Conservation (phyloP, 2,888 invertebrate genomes). For the Cataglyphis livida region DNA sequence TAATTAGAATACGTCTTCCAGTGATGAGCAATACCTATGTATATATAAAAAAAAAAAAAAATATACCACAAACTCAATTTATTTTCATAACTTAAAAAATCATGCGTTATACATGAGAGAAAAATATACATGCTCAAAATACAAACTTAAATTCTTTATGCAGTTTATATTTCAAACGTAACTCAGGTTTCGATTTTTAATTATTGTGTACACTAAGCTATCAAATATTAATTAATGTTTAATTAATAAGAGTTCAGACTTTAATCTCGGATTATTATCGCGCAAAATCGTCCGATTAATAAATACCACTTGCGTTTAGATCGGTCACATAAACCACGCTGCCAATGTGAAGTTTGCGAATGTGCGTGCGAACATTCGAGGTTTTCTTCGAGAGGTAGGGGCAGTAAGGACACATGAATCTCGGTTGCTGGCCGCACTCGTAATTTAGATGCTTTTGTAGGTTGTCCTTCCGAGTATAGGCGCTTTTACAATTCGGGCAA, state of each 20-base stretch:
- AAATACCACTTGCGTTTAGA: conserved; percentile 15
- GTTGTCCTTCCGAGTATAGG: conserved; percentile 80
- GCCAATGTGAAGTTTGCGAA: conserved; percentile 76
- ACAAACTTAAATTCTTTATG: not conserved
- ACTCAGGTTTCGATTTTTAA: not conserved
- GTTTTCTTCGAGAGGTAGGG: conserved; percentile 76
- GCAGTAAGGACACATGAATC: conserved; percentile 84
- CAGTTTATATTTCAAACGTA: not conserved
- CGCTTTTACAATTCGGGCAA: conserved; percentile 79
- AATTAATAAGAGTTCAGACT: not conserved
- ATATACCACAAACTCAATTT: conserved; percentile 2
- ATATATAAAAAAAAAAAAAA: not conserved
- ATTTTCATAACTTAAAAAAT: not conserved
- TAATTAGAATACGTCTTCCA: not conserved
- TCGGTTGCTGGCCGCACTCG: conserved; percentile 84
- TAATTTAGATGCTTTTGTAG: conserved; percentile 81
- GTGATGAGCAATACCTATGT: not conserved
- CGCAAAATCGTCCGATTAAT: not conserved
- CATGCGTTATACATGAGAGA: not conserved
- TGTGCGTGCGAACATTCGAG: conserved; percentile 81
- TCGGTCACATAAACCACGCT: conserved; percentile 77
- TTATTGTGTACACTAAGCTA: not conserved
- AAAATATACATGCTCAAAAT: not conserved
- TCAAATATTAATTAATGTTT: not conserved
- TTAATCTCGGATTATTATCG: not conserved